Evolutionary conservation across 2,797 vertebrate genomes (phyloP).

Genomic region (Neostethus bicornis): DNA sequence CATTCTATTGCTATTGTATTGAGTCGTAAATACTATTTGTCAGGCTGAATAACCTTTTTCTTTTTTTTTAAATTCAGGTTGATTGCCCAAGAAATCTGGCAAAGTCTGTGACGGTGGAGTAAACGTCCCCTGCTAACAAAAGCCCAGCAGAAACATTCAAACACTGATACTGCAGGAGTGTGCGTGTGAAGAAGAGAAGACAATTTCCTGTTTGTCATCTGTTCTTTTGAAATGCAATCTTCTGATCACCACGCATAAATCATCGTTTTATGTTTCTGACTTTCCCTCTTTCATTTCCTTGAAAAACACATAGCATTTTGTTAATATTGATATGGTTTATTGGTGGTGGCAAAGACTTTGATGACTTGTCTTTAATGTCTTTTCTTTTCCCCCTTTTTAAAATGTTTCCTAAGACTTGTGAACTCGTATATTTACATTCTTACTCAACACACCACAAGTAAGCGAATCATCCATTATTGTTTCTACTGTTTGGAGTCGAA

Average conservation of each 20-base stretch:
- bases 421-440: slow-evolving; percentile 13
- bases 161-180: slow-evolving; percentile 15
- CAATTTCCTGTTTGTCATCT: slow-evolving; percentile 40
- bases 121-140: slow-evolving; percentile 47
- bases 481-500: slow-evolving; percentile 31
- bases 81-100: slow-evolving; percentile 98
- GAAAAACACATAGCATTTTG: slow-evolving; percentile 29
- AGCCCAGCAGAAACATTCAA: slow-evolving; percentile 24
- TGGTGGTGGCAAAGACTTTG: slow-evolving; percentile 56
- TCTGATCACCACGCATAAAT: slow-evolving; percentile 40
- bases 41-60: slow-evolving; percentile 8
- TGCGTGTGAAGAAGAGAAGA: slow-evolving; percentile 44
- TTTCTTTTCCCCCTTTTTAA: neutral
- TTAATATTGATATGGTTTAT: slow-evolving; percentile 32
- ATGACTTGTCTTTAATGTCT: slow-evolving; percentile 8
- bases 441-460: slow-evolving; percentile 5
- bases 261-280: slow-evolving; percentile 45
- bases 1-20: no score
- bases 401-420: neutral
- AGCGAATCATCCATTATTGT: slow-evolving; percentile 12
- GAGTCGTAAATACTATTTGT: no score
- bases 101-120: slow-evolving; percentile 98
- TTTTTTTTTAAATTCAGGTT: slow-evolving; percentile 81
- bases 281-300: slow-evolving; percentile 35
- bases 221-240: slow-evolving; percentile 58